Evolutionary conservation across 2,797 vertebrate genomes (phyloP).

Genomic region (Anguilla obscura): DNA sequence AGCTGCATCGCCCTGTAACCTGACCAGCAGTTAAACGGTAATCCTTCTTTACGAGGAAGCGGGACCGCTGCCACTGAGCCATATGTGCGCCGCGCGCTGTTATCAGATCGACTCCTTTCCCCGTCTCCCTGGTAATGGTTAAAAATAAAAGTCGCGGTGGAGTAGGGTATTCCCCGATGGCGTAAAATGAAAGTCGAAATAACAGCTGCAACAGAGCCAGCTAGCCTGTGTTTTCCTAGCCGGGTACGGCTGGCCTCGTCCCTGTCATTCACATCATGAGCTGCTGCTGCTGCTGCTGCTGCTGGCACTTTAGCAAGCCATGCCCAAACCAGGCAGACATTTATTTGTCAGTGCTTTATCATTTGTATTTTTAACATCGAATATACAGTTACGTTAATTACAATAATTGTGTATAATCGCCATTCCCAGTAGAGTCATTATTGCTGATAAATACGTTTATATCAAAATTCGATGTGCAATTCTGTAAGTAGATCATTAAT

Average conservation of each 20-base stretch:
- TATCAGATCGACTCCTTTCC: constrained; percentile 20
- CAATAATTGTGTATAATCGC: constrained; percentile 4
- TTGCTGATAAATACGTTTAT: neutral
- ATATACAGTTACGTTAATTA: neutral
- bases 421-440: neutral
- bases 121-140: constrained; percentile 35
- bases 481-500: neutral
- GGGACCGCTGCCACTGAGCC: neutral
- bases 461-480: neutral
- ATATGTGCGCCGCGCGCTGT: neutral
- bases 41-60: neutral
- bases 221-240: constrained; percentile 24
- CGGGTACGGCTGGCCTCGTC: constrained; percentile 11
- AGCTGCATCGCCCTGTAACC: neutral
- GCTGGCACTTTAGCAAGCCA: constrained; percentile 21
- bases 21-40: neutral
- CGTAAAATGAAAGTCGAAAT: constrained; percentile 32
- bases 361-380: constrained; percentile 14
- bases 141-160: constrained; percentile 35
- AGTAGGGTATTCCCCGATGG: constrained; percentile 30
- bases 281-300: constrained; percentile 3
- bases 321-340: constrained; percentile 2
- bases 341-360: constrained; percentile 1
- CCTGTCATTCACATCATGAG: constrained; percentile 27
- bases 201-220: constrained; percentile 38